Base-by-base conservation (phyloP, 2,888 invertebrate genomes). In the Dinocampus coccinellae region DNA sequence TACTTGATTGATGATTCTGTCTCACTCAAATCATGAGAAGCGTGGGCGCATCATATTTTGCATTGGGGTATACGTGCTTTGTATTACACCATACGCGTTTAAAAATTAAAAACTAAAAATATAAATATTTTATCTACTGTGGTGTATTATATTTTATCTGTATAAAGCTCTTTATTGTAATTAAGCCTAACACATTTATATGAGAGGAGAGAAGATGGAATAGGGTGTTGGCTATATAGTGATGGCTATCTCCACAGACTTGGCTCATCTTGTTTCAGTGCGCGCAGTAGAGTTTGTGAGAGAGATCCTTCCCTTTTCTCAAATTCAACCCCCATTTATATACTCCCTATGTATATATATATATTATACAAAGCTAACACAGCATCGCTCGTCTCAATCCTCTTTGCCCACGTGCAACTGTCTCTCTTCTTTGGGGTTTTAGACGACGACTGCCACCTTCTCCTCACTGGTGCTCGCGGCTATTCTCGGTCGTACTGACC, bases 1-100 rank as follows among this genome's bases (percentile, higher is more conserved):
- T 86, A 83, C 83, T 86, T 87, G 87, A 87, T 86, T 87, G 87
- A 87, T 87, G 85, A 84, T 83, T 86, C 79, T 81, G 82, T 65
- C 65, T 76, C 71, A 16, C 47, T 47, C 47, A 16, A 16, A 7
- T 47, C 47, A 47, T 16, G 47, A 3, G 29, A 7, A 3, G 72
- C 73, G 74, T 65, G 74, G 80, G 76, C 77, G 78, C 76, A 85
- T 47, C 84, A 84, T 84, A 83, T 81, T 75, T 9, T 20, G 9
- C 52, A 20, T 34, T 20, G 22, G 39, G 10, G 26, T 9, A 36
- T 34, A 62, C 22, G 36, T 34, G 36, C 34, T 62, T n/a, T 22
- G 47, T 47, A 62, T 62, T 26, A 26, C 24, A 57, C 66, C n/a
- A n/a, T n/a, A n/a, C n/a, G n/a, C n/a, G n/a, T n/a, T n/a, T n/a